These are phyloP conservation scores for Empidonax traillii DNA, from an alignment of 2,113 vertebrate species.

Conservation along the genomic window DNA sequence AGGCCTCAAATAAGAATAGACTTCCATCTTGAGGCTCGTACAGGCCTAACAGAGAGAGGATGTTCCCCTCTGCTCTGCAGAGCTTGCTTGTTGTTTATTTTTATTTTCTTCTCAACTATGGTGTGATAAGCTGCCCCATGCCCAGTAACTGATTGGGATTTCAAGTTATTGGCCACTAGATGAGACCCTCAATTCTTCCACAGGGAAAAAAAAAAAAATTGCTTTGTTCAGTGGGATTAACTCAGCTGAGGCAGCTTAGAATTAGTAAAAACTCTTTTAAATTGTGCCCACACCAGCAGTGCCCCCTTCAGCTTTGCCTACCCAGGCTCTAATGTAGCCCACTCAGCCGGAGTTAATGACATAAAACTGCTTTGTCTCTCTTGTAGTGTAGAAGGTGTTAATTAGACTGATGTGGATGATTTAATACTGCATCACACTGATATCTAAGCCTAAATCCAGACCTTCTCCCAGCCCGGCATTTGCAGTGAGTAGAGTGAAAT, in stretches of 20 bases:
- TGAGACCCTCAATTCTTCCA: background rate
- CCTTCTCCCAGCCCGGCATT: background rate
- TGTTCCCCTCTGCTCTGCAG: background rate
- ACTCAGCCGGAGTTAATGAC: background rate
- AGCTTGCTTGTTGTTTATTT: background rate
- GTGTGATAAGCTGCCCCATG: background rate
- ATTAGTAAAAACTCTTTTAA: background rate
- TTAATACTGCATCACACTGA: background rate
- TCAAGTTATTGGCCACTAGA: background rate
- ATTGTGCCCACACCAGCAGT: background rate
- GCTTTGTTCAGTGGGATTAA: background rate
- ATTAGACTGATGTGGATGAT: background rate
- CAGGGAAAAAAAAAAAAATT: background rate
- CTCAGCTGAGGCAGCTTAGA: background rate
- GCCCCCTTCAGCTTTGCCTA: background rate
- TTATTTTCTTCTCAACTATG: background rate
- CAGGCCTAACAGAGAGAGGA: background rate
- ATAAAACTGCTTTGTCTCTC: background rate
- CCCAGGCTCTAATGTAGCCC: background rate
- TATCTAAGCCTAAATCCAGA: background rate
- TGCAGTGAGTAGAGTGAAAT: background rate
- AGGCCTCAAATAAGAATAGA: background rate
- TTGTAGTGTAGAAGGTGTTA: background rate
- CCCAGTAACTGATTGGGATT: background rate
- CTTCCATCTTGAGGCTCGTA: slow-evolving; percentile 25